phyloP scores from a whole-genome alignment of 2,797 vertebrate genomes.

The Pipistrellus pipistrellus region DNA sequence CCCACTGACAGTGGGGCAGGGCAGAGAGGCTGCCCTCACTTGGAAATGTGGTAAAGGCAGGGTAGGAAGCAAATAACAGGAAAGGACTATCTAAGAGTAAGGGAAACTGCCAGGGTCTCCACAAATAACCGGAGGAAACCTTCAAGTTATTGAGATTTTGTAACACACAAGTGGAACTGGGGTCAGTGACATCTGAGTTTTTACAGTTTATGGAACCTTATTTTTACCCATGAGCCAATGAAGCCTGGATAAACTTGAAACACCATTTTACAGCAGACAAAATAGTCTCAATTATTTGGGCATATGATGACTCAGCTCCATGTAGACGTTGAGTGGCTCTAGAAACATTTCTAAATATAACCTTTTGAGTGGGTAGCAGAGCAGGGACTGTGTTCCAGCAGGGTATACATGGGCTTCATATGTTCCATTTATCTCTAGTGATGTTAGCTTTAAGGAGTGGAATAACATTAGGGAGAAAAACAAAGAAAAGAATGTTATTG shows the following conservation, averaged over 20 bases:
- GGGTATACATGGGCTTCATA: constrained; percentile 35
- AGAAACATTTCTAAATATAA: constrained; percentile 73
- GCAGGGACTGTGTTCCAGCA: constrained; percentile 7
- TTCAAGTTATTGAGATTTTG: background rate
- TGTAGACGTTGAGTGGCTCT: constrained; percentile 49
- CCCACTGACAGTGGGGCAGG: background rate
- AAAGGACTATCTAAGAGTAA: background rate
- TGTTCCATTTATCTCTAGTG: constrained; percentile 65
- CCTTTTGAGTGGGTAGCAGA: background rate
- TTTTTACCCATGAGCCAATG: background rate
- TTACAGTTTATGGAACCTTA: background rate
- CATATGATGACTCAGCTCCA: constrained; percentile 27
- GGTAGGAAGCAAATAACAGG: background rate
- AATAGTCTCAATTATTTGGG: constrained; percentile 48
- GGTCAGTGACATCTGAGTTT: background rate
- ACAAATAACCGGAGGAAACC: constrained; percentile 15
- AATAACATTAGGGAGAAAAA: constrained; percentile 17
- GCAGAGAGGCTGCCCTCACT: background rate
- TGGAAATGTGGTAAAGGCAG: background rate
- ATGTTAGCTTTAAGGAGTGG: constrained; percentile 19
- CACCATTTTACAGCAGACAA: constrained; percentile 23
- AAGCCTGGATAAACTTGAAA: constrained; percentile 32
- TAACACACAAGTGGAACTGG: background rate
- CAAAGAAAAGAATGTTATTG: background rate
- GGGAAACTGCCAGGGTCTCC: background rate